These are phyloP conservation scores for Microtus montanus DNA, from an alignment of 2,113 vertebrate species.

Conservation along the genomic window DNA sequence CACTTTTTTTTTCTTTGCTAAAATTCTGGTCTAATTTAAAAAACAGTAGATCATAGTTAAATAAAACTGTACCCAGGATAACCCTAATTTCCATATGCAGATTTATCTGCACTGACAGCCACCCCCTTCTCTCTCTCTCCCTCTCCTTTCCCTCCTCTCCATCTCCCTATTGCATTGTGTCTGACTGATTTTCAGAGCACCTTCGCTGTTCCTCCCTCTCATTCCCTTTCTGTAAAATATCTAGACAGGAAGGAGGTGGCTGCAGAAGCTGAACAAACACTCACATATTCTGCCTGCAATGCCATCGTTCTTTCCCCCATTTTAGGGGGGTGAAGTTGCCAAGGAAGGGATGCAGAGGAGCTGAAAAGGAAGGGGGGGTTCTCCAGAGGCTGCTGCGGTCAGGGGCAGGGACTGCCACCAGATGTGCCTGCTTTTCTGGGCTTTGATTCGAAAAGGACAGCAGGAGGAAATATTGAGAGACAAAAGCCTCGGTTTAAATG, in stretches of 20 bases:
- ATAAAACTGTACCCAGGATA: slow-evolving; percentile 92
- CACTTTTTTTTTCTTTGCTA: slow-evolving; percentile 80
- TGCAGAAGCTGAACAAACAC: slow-evolving; percentile 82
- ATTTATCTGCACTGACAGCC: slow-evolving; percentile 94
- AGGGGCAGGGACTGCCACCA: slow-evolving; percentile 82
- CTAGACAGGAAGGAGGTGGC: slow-evolving; percentile 85
- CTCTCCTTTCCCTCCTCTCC: slow-evolving; percentile 82
- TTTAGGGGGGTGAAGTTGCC: slow-evolving; percentile 85
- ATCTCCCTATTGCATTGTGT: slow-evolving; percentile 91
- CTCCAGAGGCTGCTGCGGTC: slow-evolving; percentile 83
- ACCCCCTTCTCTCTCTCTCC: slow-evolving; percentile 82
- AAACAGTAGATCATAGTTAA: slow-evolving; percentile 89
- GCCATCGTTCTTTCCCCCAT: slow-evolving; percentile 71
- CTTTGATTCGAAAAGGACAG: slow-evolving; percentile 82
- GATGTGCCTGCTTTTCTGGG: slow-evolving; percentile 84
- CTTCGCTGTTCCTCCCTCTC: slow-evolving; percentile 84
- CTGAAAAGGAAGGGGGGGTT: slow-evolving; percentile 83
- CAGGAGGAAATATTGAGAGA: slow-evolving; percentile 85
- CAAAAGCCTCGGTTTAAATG: slow-evolving; percentile 86
- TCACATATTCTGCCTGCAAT: slow-evolving; percentile 81
- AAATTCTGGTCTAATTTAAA: slow-evolving; percentile 88
- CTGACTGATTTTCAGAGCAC: slow-evolving; percentile 91
- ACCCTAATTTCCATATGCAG: slow-evolving; percentile 99
- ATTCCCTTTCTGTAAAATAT: slow-evolving; percentile 81
- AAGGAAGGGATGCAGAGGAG: slow-evolving; percentile 82